Evolutionary conservation across 2,797 vertebrate species (phyloP).

Genomic region (Lutjanus argentimaculatus): DNA sequence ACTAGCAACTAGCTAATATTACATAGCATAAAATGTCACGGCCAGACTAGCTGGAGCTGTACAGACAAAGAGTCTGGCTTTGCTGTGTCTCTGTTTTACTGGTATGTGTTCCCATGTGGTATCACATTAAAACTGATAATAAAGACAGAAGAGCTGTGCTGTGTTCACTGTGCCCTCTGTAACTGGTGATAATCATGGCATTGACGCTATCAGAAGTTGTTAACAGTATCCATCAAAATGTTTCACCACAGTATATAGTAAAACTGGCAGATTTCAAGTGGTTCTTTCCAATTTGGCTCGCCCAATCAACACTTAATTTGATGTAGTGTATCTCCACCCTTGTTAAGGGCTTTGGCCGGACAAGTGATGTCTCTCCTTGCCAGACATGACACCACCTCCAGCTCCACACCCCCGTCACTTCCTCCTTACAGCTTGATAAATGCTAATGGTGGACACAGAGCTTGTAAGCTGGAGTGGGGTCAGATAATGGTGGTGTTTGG

Average conservation of each 20-base stretch:
- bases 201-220: background rate
- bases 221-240: background rate
- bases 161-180: background rate
- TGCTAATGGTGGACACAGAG: slow-evolving; percentile 64
- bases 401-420: slow-evolving; percentile 46
- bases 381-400: slow-evolving; percentile 62
- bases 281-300: slow-evolving; percentile 34
- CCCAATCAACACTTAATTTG: slow-evolving; percentile 65
- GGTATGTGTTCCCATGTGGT: background rate
- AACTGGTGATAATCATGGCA: background rate
- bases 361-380: slow-evolving; percentile 49
- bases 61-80: background rate
- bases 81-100: background rate
- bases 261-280: slow-evolving; percentile 17
- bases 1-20: background rate
- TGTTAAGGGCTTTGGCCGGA: slow-evolving; percentile 50
- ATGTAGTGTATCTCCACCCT: slow-evolving; percentile 57
- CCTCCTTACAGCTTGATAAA: slow-evolving; percentile 74
- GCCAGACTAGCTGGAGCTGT: too few species aligned
- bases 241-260: background rate
- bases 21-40: background rate
- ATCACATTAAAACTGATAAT: slow-evolving; percentile 5
- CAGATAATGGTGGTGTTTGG: slow-evolving; percentile 37
- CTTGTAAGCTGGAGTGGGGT: slow-evolving; percentile 43
- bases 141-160: background rate